Evolutionary conservation across 1,140 invertebrate species (phyloP), one percentile per base, ranked within the genome.

Genomic region (Zaprionus vittiger): DNA sequence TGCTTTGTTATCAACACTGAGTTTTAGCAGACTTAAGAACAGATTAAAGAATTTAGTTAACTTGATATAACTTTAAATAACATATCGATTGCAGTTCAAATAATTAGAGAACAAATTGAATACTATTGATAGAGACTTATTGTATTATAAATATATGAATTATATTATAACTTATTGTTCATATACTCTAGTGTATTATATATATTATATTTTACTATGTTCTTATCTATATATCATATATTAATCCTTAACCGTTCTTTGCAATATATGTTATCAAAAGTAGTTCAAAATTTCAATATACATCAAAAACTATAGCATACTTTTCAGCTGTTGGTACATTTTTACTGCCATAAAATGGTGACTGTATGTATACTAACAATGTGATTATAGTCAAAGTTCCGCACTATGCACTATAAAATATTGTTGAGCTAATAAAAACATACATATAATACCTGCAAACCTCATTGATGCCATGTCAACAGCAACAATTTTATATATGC

Each of bases 1-100:
- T 34, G 15, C 26, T 17, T 15, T 64, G 59, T 64, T 62, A 57
- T 22, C 38, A 41, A 41, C 38, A 41, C 38, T 41, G 15, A n/a
- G 12, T 15, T 41, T 38, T n/a, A n/a, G 38, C 14, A 41, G 15
- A 41, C 38, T 41, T n/a, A 7, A 41, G 5, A 41, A 1, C 4
- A 41, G 38, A 41, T 41, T 41, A 41, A 41, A 41, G 15, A 41
- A 14, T 4, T 38, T 5, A 14, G 37, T 38, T 4, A 5, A 38
- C 5, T 15, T 15, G 37, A 38, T 14, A 0, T n/a, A n/a, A 6
- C 38, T 41, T 6, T n/a, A 41, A 41, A n/a, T 41, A 34, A 34
- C 9, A 11, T 34, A 34, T 34, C 9, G 9, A 34, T 34, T 11
- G 9, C 31, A 34, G 31, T 11, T 34, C 2, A 31, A 34, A 34